Base-by-base conservation (phyloP, 2,113 vertebrate genomes). In the Sprattus sprattus region DNA sequence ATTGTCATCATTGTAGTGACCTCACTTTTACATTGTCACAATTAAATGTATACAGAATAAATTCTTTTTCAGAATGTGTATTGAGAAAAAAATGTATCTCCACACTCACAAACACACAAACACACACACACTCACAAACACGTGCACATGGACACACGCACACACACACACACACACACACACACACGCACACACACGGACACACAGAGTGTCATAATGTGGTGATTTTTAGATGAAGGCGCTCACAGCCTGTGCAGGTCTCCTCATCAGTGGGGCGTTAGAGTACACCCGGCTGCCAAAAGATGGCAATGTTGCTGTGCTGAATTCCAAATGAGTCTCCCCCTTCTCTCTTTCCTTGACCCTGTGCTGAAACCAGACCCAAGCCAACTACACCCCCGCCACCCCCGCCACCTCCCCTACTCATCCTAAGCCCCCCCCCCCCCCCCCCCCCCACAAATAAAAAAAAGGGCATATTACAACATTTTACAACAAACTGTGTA, bases 231-330 rank as follows among this genome's bases (percentile, higher is more conserved):
- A 54, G 16, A 54, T 71, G 9, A 28, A 13, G 64, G 57, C 9
- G n/a, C 57, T 64, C 57, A 11, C 25, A 78, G 32, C 4, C 71
- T 16, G 71, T 78, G 71, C 11, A 10, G 39, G 25, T 78, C 28
- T 39, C 71, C 71, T 39, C 11, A 15, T 2, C 28, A 78, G 71
- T 39, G 71, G 11, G 15, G 71, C 2, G 71, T 32, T 84, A 84
- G 88, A 91, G 87, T 96, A 89, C 94, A 67, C 94, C 75, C 84
- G 91, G 89, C 93, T 89, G 91, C 97, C 97, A 96, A 97, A 96
- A 99, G 97, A 96, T 97, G 97, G 97, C 97, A 97, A 95, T 99
- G 96, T 98, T 98, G 97, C 94, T 92, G 95, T 97, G 92, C 95
- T 91, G 94, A 97, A 96, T 95, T 92, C 89, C 88, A 93, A 94